These are phyloP conservation scores for Chromis chromis DNA, from an alignment of 2,797 vertebrate genomes.

Conservation along the genomic window DNA sequence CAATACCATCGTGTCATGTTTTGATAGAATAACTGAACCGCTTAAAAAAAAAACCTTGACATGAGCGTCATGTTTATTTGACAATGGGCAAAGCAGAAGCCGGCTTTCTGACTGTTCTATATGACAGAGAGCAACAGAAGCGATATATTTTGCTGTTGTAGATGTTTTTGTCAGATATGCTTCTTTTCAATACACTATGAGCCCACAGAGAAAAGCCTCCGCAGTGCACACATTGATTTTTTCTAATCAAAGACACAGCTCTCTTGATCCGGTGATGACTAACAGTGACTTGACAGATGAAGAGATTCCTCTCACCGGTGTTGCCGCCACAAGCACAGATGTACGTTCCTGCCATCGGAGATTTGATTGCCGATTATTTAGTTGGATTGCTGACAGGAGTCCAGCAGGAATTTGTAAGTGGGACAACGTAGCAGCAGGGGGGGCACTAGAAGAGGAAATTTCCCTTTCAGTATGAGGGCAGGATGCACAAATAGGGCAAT, in stretches of 20 bases:
- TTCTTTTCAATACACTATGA: conserved; percentile 62
- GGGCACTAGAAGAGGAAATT: conserved; percentile 42
- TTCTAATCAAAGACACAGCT: conserved; percentile 71
- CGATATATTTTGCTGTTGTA: conserved; percentile 59
- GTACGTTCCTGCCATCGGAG: conserved; percentile 51
- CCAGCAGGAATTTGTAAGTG: conserved; percentile 62
- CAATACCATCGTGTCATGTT: conserved; percentile 33
- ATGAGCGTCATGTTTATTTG: conserved; percentile 44
- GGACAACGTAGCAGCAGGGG: conserved; percentile 38
- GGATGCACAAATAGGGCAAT: conserved; percentile 56
- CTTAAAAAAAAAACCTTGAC: conserved; percentile 57
- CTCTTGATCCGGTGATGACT: conserved; percentile 70
- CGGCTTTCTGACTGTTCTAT: conserved; percentile 26
- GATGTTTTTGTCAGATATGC: conserved; percentile 67
- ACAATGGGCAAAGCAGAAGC: not conserved
- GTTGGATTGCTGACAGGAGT: conserved; percentile 54
- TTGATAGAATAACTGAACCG: conserved; percentile 25
- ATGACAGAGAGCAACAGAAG: conserved; percentile 51
- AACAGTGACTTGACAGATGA: conserved; percentile 72
- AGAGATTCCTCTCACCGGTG: conserved; percentile 51
- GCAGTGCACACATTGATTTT: conserved; percentile 73
- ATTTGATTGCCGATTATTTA: conserved; percentile 60
- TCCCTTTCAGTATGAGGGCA: conserved; percentile 53
- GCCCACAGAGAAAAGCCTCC: conserved; percentile 73
- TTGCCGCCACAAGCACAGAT: conserved; percentile 42